These are phyloP conservation scores for Cordilura impudica DNA, from an alignment of 2,888 invertebrate species.

Conservation along the genomic window DNA sequence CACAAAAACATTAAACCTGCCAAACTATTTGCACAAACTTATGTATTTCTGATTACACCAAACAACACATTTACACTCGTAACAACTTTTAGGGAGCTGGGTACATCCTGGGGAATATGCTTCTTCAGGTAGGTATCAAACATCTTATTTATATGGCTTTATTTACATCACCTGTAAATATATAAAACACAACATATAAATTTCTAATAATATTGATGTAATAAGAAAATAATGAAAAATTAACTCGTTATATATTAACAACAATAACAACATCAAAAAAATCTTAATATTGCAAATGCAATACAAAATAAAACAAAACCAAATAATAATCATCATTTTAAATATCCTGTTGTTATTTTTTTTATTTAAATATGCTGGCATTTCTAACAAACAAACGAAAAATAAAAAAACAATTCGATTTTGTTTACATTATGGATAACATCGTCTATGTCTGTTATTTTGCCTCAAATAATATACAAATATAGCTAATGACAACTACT, in stretches of 20 bases:
- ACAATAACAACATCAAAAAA: not conserved
- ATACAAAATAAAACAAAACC: slow-evolving; percentile 20
- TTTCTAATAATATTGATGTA: slow-evolving; percentile 3
- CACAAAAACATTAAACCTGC: not conserved
- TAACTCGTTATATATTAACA: not conserved
- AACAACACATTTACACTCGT: slow-evolving; percentile 4
- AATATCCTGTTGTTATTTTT: slow-evolving; percentile 46
- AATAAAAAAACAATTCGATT: slow-evolving; percentile 24
- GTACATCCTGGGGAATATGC: slow-evolving; percentile 99
- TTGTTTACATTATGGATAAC: slow-evolving; percentile 44
- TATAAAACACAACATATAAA: slow-evolving; percentile 72
- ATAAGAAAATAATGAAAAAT: slow-evolving; percentile 20
- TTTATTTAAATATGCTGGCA: slow-evolving; percentile 44
- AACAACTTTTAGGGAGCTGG: slow-evolving; percentile 85
- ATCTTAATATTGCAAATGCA: slow-evolving; percentile 8
- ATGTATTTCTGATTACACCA: slow-evolving; percentile 12
- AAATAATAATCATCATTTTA: slow-evolving; percentile 46
- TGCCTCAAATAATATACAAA: slow-evolving; percentile 31
- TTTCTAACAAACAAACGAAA: slow-evolving; percentile 29
- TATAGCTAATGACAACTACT: slow-evolving; percentile 99
- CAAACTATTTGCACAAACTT: no score
- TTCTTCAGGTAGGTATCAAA: slow-evolving; percentile 89
- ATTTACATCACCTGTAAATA: slow-evolving; percentile 76
- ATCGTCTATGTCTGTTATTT: slow-evolving; percentile 31
- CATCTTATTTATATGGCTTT: slow-evolving; percentile 73